A percentile compares a stretch with the other conserved stretches of the same genome.
These are phyloP conservation scores for Slavum lentiscoides DNA, from an alignment of 2,888 invertebrate species.

Conservation along the genomic window DNA sequence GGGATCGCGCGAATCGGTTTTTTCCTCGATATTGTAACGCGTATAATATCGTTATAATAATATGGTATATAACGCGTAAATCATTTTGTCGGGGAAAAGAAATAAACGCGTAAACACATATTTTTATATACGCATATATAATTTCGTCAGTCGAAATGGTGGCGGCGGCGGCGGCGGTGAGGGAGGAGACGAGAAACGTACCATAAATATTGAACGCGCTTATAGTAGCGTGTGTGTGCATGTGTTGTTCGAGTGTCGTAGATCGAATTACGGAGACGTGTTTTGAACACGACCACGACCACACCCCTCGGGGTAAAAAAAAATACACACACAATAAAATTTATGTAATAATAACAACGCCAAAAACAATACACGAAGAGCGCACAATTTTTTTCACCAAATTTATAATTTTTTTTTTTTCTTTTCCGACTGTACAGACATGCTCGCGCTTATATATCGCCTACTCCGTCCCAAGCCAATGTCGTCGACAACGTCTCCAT, in stretches of 20 bases:
- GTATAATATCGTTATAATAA: constrained; percentile 1
- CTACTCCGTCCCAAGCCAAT: no score
- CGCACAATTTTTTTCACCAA: no score
- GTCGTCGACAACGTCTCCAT: no score
- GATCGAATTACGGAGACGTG: constrained; percentile 27
- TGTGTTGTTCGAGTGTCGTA: background rate
- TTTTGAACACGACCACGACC: background rate
- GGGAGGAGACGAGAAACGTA: background rate
- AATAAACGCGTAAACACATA: no score
- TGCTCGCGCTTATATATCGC: no score
- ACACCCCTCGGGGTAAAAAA: background rate
- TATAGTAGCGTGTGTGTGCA: no score
- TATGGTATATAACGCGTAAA: constrained; percentile 1
- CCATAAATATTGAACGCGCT: background rate
- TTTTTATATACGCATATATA: no score
- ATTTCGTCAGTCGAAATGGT: no score
- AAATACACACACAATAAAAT: background rate
- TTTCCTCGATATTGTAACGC: constrained; percentile 13
- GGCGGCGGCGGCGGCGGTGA: no score
- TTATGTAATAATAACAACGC: background rate
- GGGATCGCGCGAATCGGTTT: background rate
- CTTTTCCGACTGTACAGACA: no score
- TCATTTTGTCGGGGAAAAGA: background rate
- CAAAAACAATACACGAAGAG: background rate
- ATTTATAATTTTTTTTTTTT: no score